phyloP scores from a whole-genome alignment of 2,113 vertebrate species.

The Rhinoderma darwinii region DNA sequence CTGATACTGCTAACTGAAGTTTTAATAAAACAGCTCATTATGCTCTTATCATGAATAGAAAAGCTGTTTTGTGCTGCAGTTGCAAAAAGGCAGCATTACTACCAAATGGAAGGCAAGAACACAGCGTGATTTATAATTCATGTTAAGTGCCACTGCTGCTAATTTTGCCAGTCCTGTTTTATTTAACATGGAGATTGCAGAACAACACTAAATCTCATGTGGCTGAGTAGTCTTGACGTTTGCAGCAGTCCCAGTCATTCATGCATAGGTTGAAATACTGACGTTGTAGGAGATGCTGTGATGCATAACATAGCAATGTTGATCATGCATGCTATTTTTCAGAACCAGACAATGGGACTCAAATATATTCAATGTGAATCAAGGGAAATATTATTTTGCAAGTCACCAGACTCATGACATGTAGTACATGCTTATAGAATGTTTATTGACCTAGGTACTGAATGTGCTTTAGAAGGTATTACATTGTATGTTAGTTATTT shows the following conservation, averaged over 20 bases:
- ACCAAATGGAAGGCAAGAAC: not conserved
- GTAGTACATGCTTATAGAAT: not conserved
- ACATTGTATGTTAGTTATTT: no score
- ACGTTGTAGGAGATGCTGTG: constrained; percentile 3
- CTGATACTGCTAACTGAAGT: not conserved
- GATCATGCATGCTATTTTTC: constrained; percentile 34
- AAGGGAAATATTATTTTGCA: not conserved
- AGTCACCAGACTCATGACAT: not conserved
- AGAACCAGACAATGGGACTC: not conserved
- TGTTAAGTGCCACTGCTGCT: constrained; percentile 45
- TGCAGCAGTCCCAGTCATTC: constrained; percentile 23
- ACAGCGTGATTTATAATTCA: constrained; percentile 52
- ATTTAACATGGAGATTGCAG: constrained; percentile 27
- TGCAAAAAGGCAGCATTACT: not conserved
- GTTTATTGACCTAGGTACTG: no score
- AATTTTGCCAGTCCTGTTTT: constrained; percentile 35
- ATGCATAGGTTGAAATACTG: constrained; percentile 16
- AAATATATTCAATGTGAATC: not conserved
- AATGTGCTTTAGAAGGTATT: no score
- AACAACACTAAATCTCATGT: constrained; percentile 24
- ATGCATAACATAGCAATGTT: constrained; percentile 46
- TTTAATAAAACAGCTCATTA: not conserved
- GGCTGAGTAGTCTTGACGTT: constrained; percentile 2
- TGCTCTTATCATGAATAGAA: not conserved
- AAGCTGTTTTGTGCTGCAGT: not conserved